Evolutionary conservation across 1,140 invertebrate species (phyloP), one percentile per base, ranked within the genome.

Genomic region (Plectrocnemia conspersa): DNA sequence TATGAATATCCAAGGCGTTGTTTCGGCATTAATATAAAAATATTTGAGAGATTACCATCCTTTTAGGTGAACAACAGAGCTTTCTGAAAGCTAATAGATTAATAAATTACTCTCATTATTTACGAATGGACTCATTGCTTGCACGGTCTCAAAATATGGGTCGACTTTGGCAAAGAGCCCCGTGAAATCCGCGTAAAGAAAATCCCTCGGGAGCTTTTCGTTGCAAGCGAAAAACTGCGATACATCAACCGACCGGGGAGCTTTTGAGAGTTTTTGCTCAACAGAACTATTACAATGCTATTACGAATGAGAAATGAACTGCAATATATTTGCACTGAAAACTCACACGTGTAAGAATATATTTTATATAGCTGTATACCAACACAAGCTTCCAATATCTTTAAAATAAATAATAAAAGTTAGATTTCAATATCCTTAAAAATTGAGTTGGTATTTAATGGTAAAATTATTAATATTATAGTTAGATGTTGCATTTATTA

Each of bases 21-120:
- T 18, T 13, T 36, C 19, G 19, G 11, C 35, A 42, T 45, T 53
- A 46, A 35, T 46, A 54, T 45, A 42, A 45, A 54, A 35, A 54
- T 54, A 54, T 45, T 35, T 22, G 5, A 23, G 19, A 23, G 16
- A 54, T 45, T 54, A 44, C 29, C 15, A 19, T 13, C 38, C 38
- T 52, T 54, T 54, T 23, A 24, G 24, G 49, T 41, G 49, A 41
- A 38, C 24, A n/a, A 42, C 24, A 23, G 2, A 15, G 41, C 41
- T 54, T 45, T 53, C 23, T 32, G 38, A 21, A 44, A n/a, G 40
- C 40, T 54, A 54, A 54, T 54, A 54, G 52, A 54, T 54, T 54
- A 54, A 45, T 54, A 54, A 54, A 54, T 54, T 29, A 54, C 52
- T 25, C 10, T 54, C 52, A 54, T 54, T 54, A 54, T 54, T 54